phyloP scores from a whole-genome alignment of 2,113 vertebrate genomes.

The Tricholaema leucomelas region DNA sequence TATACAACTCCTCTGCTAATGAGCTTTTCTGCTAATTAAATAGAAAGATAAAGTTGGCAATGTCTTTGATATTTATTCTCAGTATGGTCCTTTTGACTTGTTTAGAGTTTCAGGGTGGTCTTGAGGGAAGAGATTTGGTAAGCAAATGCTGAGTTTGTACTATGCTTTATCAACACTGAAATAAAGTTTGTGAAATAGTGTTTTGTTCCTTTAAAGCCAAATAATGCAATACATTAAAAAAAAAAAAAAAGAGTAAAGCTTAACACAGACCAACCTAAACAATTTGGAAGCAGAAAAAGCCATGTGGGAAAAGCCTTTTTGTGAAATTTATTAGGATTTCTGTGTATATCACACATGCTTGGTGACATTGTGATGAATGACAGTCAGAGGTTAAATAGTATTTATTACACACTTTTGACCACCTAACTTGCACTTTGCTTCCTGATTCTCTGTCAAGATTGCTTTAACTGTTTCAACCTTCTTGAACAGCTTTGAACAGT shows the following conservation, averaged over 20 bases:
- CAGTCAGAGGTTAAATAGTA: slow-evolving; percentile 6
- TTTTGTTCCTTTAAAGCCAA: slow-evolving; percentile 18
- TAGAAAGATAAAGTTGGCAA: background rate
- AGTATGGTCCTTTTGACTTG: slow-evolving; percentile 7
- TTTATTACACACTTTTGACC: background rate
- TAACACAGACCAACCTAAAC: background rate
- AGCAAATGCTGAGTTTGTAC: slow-evolving; percentile 20
- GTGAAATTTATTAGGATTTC: background rate
- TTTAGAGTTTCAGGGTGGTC: slow-evolving; percentile 65
- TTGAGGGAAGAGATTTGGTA: background rate
- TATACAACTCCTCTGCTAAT: slow-evolving; percentile 37
- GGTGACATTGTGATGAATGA: background rate
- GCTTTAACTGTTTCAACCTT: background rate
- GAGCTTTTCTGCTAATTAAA: slow-evolving; percentile 57
- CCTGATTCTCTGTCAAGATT: background rate
- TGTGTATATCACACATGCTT: background rate
- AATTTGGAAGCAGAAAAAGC: background rate
- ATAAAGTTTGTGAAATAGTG: slow-evolving; percentile 24
- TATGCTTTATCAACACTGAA: slow-evolving; percentile 48
- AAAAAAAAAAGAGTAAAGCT: background rate
- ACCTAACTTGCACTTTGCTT: background rate
- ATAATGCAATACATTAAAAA: background rate
- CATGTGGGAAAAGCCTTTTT: background rate
- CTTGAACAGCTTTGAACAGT: background rate
- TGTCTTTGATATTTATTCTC: slow-evolving; percentile 62